Conservation (phyloP, 2,797 vertebrate species). For the Chelon auratus region DNA sequence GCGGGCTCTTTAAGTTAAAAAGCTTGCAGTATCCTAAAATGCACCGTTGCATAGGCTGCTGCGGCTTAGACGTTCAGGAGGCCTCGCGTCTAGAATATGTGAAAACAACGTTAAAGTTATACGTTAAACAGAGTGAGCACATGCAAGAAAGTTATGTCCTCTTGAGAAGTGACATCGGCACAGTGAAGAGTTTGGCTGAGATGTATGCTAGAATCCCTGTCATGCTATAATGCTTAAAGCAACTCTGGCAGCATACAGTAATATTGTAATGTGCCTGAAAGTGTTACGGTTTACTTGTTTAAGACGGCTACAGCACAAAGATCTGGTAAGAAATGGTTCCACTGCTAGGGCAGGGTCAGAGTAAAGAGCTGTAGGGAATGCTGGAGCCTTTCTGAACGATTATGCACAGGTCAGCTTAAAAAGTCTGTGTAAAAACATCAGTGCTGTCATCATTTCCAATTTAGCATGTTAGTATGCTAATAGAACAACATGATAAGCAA, state of each 20-base stretch:
- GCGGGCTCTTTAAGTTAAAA: slow-evolving; percentile 30
- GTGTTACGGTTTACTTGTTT: no score
- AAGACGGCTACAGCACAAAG: not conserved
- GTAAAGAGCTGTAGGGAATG: no score
- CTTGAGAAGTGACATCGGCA: not conserved
- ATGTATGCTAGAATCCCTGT: not conserved
- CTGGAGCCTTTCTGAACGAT: no score
- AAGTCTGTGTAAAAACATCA: no score
- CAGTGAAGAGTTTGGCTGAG: no score
- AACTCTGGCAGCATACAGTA: not conserved
- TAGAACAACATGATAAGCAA: no score
- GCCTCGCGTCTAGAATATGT: not conserved
- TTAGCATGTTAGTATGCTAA: no score
- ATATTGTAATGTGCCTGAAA: not conserved
- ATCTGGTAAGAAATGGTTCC: no score
- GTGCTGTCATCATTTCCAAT: no score
- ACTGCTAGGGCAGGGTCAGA: no score
- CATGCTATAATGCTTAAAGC: no score
- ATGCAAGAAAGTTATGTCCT: not conserved
- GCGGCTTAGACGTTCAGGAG: slow-evolving; percentile 8
- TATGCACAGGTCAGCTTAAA: no score
- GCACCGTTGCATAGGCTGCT: slow-evolving; percentile 13
- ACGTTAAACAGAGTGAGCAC: slow-evolving; percentile 1
- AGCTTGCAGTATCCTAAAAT: slow-evolving; percentile 37
- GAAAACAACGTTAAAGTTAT: not conserved